Percentiles rank a stretch among this genome's conserved stretches.
Evolutionary conservation across 1,140 invertebrate species (phyloP).

Genomic region (Neoseiulus cucumeris): DNA sequence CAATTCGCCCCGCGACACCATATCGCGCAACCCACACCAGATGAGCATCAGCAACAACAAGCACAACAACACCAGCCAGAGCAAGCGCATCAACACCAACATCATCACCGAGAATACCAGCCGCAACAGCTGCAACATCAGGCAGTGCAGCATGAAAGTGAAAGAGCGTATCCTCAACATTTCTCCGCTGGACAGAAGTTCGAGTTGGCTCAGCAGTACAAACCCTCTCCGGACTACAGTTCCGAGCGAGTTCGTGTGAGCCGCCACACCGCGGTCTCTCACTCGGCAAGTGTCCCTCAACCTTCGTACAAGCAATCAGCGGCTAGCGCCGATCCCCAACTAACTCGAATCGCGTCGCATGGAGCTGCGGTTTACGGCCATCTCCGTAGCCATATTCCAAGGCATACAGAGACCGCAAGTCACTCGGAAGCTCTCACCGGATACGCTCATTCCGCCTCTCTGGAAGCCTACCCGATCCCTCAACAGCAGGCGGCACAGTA

Average conservation of each 20-base stretch:
- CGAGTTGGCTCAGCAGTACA: background rate
- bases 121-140: background rate
- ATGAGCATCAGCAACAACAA: too few species aligned
- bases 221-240: background rate
- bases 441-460: background rate
- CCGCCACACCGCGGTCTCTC: background rate
- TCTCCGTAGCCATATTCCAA: too few species aligned
- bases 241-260: background rate
- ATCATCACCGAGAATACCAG: background rate
- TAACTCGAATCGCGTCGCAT: background rate
- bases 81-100: too few species aligned
- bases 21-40: too few species aligned
- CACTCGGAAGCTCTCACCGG: background rate
- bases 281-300: background rate
- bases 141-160: background rate
- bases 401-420: background rate
- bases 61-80: too few species aligned
- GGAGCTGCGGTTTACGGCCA: background rate
- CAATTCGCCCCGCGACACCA: too few species aligned
- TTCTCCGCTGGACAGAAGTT: background rate
- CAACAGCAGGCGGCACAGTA: background rate
- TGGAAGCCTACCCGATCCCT: background rate
- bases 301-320: background rate
- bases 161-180: background rate
- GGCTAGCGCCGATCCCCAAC: background rate